A percentile compares a stretch with the other conserved stretches of the same genome.
These are phyloP conservation scores for Panorpa germanica DNA, from an alignment of 2,888 invertebrate species.

Conservation along the genomic window DNA sequence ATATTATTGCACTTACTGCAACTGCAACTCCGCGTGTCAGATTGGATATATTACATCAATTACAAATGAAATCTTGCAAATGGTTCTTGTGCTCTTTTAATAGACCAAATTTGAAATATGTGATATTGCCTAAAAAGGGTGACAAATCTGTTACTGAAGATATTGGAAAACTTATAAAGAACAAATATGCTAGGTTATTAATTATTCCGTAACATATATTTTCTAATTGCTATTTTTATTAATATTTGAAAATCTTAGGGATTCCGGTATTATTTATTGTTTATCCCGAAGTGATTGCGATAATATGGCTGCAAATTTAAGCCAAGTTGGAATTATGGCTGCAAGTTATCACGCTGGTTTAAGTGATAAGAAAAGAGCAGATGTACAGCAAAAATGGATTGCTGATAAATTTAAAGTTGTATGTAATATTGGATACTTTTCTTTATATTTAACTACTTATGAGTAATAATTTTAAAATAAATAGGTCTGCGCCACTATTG, in stretches of 20 bases:
- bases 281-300: constrained; percentile 86
- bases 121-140: constrained; percentile 60
- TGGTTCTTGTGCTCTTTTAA: constrained; percentile 94
- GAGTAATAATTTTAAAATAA: no score
- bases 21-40: constrained; percentile 89
- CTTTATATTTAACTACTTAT: no score
- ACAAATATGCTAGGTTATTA: constrained; percentile 47
- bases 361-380: constrained; percentile 41
- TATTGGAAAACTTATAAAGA: constrained; percentile 56
- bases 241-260: no score
- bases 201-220: no score
- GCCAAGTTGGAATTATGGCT: constrained; percentile 42
- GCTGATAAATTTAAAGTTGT: constrained; percentile 54
- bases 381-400: constrained; percentile 72
- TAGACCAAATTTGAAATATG: constrained; percentile 82
- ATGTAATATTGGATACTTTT: constrained; percentile 12
- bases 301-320: constrained; percentile 44
- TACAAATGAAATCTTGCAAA: constrained; percentile 52
- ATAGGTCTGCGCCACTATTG: constrained; percentile 89
- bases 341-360: constrained; percentile 96
- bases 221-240: no score
- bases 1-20: constrained; percentile 80
- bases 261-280: constrained; percentile 91
- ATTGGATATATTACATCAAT: constrained; percentile 72
- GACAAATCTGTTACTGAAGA: constrained; percentile 48